Evolutionary conservation across 2,113 vertebrate species (phyloP), one percentile per base, ranked within the genome.

Genomic region (Cynocephalus volans): DNA sequence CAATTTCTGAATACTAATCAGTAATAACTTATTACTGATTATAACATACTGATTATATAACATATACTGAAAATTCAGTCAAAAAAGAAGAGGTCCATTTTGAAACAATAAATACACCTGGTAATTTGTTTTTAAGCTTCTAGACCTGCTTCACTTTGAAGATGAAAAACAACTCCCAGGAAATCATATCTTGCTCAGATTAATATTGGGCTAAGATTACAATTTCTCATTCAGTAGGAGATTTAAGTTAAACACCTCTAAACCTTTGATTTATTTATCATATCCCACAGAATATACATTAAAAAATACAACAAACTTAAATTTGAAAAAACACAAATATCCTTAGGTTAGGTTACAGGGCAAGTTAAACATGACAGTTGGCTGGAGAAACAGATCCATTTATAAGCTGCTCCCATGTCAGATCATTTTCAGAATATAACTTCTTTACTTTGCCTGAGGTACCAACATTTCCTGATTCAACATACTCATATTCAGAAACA

Each of bases 231-330:
- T 81, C 24, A 67, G 28, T 15, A 94, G 48, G 36, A 94, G n/a
- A 31, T 58, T 64, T n/a, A 65, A 45, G 5, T 36, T 56, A 67
- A 83, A 65, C 6, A 76, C 12, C 28, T 85, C 72, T 33, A 91
- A 95, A 72, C 4, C 56, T 28, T 69, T 96, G 6, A 90, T 69
- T 93, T 90, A 77, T 69, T 76, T 88, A 90, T 41, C n/a, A 96
- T 1, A 75, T 14, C 33, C 54, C 28, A 82, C 0, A 48, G 26
- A 95, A 93, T 82, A 64, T 21, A 93, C 21, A 8, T 87, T 75
- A 95, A 97, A 97, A 97, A 90, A 88, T 50, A 62, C 50, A 91
- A 77, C 23, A 79, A 79, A 72, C 28, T 77, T 67, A 45, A n/a
- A 85, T 70, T 69, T 18, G 41, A 50, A 94, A 83, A 87, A 36